A percentile compares a stretch with the other conserved stretches of the same genome.
Conservation (phyloP, 1,140 invertebrate genomes). For the Drosophila lowei region DNA sequence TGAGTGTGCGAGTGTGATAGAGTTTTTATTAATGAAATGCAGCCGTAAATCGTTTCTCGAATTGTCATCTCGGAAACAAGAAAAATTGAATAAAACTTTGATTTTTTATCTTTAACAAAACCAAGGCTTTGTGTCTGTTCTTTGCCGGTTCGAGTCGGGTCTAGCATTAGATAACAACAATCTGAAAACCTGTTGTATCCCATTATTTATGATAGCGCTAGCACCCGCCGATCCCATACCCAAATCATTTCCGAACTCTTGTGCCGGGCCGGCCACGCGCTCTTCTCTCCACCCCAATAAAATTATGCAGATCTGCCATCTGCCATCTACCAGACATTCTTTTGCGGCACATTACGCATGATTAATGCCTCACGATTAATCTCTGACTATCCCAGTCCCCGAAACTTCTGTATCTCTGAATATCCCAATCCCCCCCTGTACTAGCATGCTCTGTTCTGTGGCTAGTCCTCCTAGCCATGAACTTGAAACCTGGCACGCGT, state of each 20-base stretch:
- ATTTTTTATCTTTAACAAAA: constrained; percentile 43
- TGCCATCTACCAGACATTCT: constrained; percentile 24
- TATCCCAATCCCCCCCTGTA: too few relatives aligned
- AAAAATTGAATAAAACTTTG: constrained; percentile 44
- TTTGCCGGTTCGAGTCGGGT: constrained; percentile 30
- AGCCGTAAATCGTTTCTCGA: constrained; percentile 55
- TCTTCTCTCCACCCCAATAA: background rate
- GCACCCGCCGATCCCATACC: background rate
- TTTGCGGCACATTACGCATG: constrained; percentile 9
- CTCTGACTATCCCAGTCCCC: background rate
- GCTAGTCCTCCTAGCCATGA: constrained; percentile 14
- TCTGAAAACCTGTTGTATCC: constrained; percentile 48
- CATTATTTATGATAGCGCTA: constrained; percentile 46
- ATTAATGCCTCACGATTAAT: constrained; percentile 41
- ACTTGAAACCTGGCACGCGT: constrained; percentile 27
- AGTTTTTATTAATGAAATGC: constrained; percentile 56
- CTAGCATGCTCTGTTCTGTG: background rate
- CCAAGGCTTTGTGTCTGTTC: constrained; percentile 27
- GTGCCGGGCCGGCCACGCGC: constrained; percentile 23
- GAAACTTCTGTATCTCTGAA: background rate
- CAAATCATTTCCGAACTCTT: background rate
- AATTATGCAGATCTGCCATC: constrained; percentile 44
- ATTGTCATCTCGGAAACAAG: constrained; percentile 26
- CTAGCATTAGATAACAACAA: constrained; percentile 25
- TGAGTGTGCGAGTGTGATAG: constrained; percentile 40